These are phyloP conservation scores for Leistus spinibarbis DNA, from an alignment of 2,888 invertebrate genomes.

Conservation along the genomic window DNA sequence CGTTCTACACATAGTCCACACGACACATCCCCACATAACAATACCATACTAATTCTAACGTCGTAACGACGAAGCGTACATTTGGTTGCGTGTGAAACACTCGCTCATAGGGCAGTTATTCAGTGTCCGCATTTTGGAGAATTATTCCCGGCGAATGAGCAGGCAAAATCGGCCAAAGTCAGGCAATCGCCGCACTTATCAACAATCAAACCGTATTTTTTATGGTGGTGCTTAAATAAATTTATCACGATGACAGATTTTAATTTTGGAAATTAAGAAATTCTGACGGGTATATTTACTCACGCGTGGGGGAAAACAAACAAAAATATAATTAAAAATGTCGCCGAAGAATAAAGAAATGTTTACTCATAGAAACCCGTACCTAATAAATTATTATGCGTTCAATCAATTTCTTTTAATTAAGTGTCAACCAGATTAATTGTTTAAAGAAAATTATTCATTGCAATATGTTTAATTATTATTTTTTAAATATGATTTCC, in stretches of 20 bases:
- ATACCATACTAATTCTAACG: neutral
- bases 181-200: conserved; percentile 31
- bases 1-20: neutral
- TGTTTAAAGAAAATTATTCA: neutral
- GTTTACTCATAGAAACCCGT: neutral
- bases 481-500: no score
- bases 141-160: neutral
- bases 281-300: neutral
- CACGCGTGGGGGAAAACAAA: neutral
- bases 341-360: neutral
- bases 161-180: conserved; percentile 1
- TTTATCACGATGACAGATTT: conserved; percentile 37
- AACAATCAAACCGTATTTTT: conserved; percentile 21
- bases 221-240: conserved; percentile 19
- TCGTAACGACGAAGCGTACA: neutral
- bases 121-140: conserved; percentile 10
- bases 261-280: conserved; percentile 34
- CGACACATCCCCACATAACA: neutral
- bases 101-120: conserved; percentile 18
- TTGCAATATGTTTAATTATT: neutral
- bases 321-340: neutral
- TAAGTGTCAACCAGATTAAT: neutral
- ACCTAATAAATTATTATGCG: neutral
- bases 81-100: conserved; percentile 23
- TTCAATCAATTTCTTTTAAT: neutral